Percentiles rank a stretch among this genome's conserved stretches.
Conservation (phyloP, 2,888 invertebrate species). For the Panorpa germanica region DNA sequence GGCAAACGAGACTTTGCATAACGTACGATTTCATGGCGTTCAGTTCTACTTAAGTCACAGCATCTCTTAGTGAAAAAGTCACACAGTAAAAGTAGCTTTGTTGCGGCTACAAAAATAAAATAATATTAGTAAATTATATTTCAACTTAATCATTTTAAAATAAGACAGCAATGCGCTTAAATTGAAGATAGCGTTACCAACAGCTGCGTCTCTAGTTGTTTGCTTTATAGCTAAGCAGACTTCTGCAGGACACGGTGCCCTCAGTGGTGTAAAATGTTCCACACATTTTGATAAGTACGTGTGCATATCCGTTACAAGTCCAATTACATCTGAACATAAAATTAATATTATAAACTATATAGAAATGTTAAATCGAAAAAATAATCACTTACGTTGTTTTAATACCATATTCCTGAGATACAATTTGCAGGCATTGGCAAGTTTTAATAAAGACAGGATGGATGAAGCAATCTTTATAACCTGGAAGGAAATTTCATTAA, state of each 20-base stretch:
- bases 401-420: too few species aligned
- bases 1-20: slow-evolving; percentile 44
- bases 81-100: slow-evolving; percentile 36
- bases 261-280: slow-evolving; percentile 30
- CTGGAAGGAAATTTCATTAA: too few species aligned
- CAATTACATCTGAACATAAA: slow-evolving; percentile 34
- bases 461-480: too few species aligned
- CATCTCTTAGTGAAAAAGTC: slow-evolving; percentile 44
- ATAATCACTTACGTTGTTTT: too few species aligned
- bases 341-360: too few species aligned
- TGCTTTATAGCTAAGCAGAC: slow-evolving; percentile 41
- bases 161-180: background rate
- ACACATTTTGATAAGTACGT: slow-evolving; percentile 37
- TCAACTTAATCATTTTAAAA: slow-evolving; percentile 7
- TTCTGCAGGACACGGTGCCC: slow-evolving; percentile 32
- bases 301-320: slow-evolving; percentile 42
- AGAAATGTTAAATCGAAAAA: too few species aligned
- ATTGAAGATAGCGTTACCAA: too few species aligned
- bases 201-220: slow-evolving; percentile 37
- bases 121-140: slow-evolving; percentile 3
- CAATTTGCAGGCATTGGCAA: too few species aligned
- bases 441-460: too few species aligned
- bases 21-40: slow-evolving; percentile 44
- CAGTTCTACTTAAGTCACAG: slow-evolving; percentile 35
- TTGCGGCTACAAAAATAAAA: slow-evolving; percentile 22